Base-by-base conservation (phyloP, 2,797 vertebrate species). In the Tympanoctomys barrerae region DNA sequence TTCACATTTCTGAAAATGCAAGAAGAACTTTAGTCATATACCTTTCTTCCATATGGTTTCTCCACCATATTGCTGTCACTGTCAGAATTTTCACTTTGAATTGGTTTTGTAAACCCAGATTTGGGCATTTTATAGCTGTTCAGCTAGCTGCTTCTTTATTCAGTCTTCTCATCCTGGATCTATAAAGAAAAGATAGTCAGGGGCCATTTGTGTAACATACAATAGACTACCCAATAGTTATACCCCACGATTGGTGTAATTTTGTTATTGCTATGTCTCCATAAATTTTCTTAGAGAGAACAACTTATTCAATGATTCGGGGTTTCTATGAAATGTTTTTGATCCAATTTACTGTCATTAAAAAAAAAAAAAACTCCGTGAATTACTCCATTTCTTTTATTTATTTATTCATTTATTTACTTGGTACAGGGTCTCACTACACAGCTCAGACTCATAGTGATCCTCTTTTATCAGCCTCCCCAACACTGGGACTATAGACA, bases 31-130 rank as follows among this genome's bases (percentile, higher is more conserved):
- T 28, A 91, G 77, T 64, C 70, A 91, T 59, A 95, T 99, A 99
- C 99, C 99, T 99, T 99, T 99, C 99, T 99, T 98, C 99, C 99
- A 96, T 99, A 98, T 98, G 99, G 98, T 98, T 99, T 99, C 98
- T 99, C 99, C 98, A 99, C 99, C 99, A 99, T 99, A 99, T 99
- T 99, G 99, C 99, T 99, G 99, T 99, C 99, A 98, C 99, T 99
- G 99, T 99, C 99, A 97, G 99, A 99, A 98, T 98, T 99, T 97
- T 99, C 98, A 98, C 98, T 98, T 97, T 98, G 98, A 98, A 98
- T 97, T 98, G 98, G 90, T 98, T 99, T 99, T 97, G 98, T 80
- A 93, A 98, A 99, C 98, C 99, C 99, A 98, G 99, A 99, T 99
- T 99, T 99, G 99, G 99, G 99, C 99, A 99, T 99, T 99, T 99